Evolutionary conservation across 2,797 vertebrate species (phyloP), one percentile per base, ranked within the genome.

Genomic region (Nannoperca obscura): DNA sequence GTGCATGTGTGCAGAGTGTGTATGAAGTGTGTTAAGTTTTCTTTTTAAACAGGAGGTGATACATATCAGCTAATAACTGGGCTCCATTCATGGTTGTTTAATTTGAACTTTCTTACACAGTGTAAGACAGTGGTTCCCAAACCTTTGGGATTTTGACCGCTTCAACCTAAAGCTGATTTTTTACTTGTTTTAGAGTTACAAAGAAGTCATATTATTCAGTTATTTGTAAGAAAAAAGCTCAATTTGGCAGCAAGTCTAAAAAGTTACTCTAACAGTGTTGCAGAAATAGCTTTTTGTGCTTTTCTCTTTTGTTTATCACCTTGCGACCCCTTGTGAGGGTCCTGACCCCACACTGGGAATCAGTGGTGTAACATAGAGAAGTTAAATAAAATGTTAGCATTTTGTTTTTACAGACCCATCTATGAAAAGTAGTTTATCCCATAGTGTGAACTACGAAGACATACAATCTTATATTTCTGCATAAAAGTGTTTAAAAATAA

Each of bases 21-120:
- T 68, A 62, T 42, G 22, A 46, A 57, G n/a, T 66, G 30, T 68
- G 65, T 42, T 4, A 54, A 24, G 24, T 61, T 80, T 65, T 50
- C 14, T 32, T 64, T 67, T 27, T 17, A 66, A 60, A 76, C 36
- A 70, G 58, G 38, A 81, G 73, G 63, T 80, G 36, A 40, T 30
- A 52, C 46, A 17, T 7, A 17, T 53, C 15, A 4, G 60, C 30
- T 64, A 20, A 22, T 49, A 42, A 15, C 22, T 14, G 10, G 19
- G 75, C 24, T 38, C 11, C 61, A 64, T 58, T 50, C 60, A 50
- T 24, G 5, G 17, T n/a, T 47, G 30, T 68, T 36, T 54, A 7
- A 27, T 53, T 20, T 7, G 32, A 57, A 19, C 40, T 71, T 42
- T 42, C 20, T 24, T 50, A 52, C 19, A 24, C 44, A 19, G 19